A percentile compares a stretch with the other conserved stretches of the same genome.
Conservation (phyloP, 2,113 vertebrate genomes). For the Ochotona curzoniae region DNA sequence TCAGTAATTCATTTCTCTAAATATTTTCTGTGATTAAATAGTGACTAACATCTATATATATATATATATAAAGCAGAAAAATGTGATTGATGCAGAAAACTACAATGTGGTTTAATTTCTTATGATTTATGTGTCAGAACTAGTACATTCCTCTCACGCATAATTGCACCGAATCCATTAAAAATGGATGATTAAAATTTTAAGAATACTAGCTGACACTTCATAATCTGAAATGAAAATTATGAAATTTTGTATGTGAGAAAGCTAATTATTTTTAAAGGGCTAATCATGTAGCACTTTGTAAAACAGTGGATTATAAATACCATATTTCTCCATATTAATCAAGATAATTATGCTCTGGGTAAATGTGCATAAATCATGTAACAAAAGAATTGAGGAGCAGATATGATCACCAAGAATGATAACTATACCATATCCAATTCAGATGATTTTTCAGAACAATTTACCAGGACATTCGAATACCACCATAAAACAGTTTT, state of each 20-base stretch:
- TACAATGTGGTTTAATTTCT: conserved; percentile 42
- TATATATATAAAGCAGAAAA: neutral
- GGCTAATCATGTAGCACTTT: conserved; percentile 62
- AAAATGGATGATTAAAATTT: conserved; percentile 53
- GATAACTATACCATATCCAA: conserved; percentile 48
- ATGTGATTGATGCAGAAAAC: conserved; percentile 14
- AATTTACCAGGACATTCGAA: conserved; percentile 31
- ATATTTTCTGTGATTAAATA: conserved; percentile 30
- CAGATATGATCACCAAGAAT: conserved; percentile 41
- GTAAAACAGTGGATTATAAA: conserved; percentile 69
- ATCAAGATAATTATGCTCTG: conserved; percentile 74
- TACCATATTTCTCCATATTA: conserved; percentile 66
- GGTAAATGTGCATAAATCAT: conserved; percentile 69
- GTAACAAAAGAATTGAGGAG: conserved; percentile 68
- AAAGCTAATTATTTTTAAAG: conserved; percentile 69
- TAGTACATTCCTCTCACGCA: neutral
- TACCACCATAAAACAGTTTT: conserved; percentile 48
- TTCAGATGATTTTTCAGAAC: conserved; percentile 38
- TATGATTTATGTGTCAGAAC: neutral
- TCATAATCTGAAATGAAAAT: conserved; percentile 67
- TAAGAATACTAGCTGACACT: conserved; percentile 63
- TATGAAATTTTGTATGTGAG: conserved; percentile 63
- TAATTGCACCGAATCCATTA: conserved; percentile 46
- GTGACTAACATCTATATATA: conserved; percentile 21
- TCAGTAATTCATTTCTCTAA: conserved; percentile 50